A percentile compares a stretch with the other conserved stretches of the same genome.
These are phyloP conservation scores for Lordiphosa andalusiaca DNA, from an alignment of 2,888 invertebrate species.

Conservation along the genomic window DNA sequence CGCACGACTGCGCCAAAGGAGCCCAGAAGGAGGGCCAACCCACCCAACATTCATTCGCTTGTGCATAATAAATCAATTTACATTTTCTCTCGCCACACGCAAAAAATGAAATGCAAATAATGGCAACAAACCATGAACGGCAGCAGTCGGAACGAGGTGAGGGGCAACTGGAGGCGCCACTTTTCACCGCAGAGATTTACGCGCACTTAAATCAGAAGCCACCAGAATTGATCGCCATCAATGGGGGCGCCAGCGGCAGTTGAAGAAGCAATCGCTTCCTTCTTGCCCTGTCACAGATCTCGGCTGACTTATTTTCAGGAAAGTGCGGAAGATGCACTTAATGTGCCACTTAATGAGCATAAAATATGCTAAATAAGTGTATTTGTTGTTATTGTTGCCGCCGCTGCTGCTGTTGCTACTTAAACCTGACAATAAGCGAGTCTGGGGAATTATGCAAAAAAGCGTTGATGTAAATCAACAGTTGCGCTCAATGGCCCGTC, in stretches of 20 bases:
- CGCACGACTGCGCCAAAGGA: conserved; percentile 25
- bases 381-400: conserved; percentile 29
- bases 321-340: conserved; percentile 45
- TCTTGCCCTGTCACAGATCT: conserved; percentile 1
- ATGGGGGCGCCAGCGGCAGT: conserved; percentile 35
- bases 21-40: conserved; percentile 1
- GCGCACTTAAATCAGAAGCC: conserved; percentile 69
- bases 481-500: conserved; percentile 13
- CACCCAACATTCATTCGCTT: conserved; percentile 51
- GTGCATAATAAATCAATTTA: conserved; percentile 72
- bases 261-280: conserved; percentile 9
- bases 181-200: conserved; percentile 71
- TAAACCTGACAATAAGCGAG: conserved; percentile 5
- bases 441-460: conserved; percentile 12
- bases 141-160: conserved; percentile 23
- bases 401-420: not conserved
- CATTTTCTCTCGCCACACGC: conserved; percentile 63
- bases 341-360: conserved; percentile 62
- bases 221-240: conserved; percentile 67
- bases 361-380: conserved; percentile 57
- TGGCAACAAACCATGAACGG: conserved; percentile 64
- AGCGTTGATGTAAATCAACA: conserved; percentile 17
- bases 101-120: conserved; percentile 69
- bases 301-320: conserved; percentile 35
- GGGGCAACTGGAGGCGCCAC: conserved; percentile 24